A percentile compares a stretch with the other conserved stretches of the same genome.
Conservation (phyloP, 2,888 invertebrate genomes). For the Sussaba pulchella region DNA sequence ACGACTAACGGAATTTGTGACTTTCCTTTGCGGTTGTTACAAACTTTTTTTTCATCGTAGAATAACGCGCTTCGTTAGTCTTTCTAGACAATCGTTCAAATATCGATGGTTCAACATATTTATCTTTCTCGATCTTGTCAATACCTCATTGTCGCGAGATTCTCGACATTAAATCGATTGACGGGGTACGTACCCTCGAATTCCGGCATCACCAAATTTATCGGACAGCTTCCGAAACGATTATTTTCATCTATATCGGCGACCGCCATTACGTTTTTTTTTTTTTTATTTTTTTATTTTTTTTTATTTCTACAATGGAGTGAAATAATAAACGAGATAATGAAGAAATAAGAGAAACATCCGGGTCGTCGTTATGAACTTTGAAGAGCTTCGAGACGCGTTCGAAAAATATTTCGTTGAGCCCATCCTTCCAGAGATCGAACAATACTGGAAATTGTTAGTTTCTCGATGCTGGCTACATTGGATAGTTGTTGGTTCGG, state of each 20-base stretch:
- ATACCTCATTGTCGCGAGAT: no score
- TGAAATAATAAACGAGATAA: not conserved
- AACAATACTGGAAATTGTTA: no score
- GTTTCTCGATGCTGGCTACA: not conserved
- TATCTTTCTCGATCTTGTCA: no score
- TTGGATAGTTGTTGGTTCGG: not conserved
- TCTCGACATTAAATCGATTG: no score
- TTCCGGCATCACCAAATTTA: no score
- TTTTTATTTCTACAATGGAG: not conserved
- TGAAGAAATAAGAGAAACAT: not conserved
- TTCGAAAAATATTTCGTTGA: not conserved
- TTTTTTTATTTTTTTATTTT: no score
- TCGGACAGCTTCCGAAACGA: no score
- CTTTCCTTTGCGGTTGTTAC: not conserved
- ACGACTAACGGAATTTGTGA: slow-evolving; percentile 37
- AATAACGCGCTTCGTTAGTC: not conserved
- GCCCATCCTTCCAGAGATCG: no score
- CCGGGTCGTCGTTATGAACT: slow-evolving; percentile 8
- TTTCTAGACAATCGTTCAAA: no score
- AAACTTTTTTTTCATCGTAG: no score
- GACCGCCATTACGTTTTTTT: no score
- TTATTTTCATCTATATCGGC: not conserved
- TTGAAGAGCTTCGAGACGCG: not conserved
- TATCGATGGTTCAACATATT: not conserved
- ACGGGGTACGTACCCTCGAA: no score